Evolutionary conservation across 53 echinoderm and acorn worm species (phyloP), one percentile per base, ranked within the genome.

Genomic region (Hippasteria phrygiana): DNA sequence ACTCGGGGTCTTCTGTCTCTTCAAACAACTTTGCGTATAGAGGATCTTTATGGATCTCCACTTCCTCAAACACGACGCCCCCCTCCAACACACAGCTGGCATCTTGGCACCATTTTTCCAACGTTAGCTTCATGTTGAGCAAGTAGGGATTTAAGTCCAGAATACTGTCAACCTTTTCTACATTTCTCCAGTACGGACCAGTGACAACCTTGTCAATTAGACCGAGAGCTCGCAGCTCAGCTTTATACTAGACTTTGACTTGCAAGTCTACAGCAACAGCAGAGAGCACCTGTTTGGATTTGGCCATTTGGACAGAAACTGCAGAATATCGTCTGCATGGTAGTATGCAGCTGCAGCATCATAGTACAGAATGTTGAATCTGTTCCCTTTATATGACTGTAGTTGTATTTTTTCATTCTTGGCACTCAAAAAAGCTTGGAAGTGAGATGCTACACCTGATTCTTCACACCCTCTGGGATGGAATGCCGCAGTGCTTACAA

Each of bases 121-220:
- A 67, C 16, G 56, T 78, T 38, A 47, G 42, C 10, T 47, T 40
- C 87, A 89, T 84, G 33, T 93, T 32, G 34, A 55, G n/a, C 7
- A 93, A 86, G 38, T 65, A 45, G 42, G 59, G 46, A 75, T 93
- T 89, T 11, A 93, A 56, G 3, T 85, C 89, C 46, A 93, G 37
- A 13, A 89, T 77, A 55, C 86, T 90, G 14, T 51, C 40, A 20
- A 66, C 78, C 11, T 27, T n/a, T 75, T 83, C 78, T 24, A 83
- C 62, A 16, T 79, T 43, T 32, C 90, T 51, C 94, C 94, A 94
- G 73, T 87, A 94, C 37, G 94, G 94, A 45, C 90, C 92, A 48
- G 94, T 94, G 10, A 94, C 73, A 14, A 92, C 32, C 71, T 94
- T 92, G 74, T 92, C 89, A 22, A 92, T 85, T 31, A 94, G 74